Evolutionary conservation across 1,140 invertebrate species (phyloP), one percentile per base, ranked within the genome.

Genomic region (Drosophila virilis): DNA sequence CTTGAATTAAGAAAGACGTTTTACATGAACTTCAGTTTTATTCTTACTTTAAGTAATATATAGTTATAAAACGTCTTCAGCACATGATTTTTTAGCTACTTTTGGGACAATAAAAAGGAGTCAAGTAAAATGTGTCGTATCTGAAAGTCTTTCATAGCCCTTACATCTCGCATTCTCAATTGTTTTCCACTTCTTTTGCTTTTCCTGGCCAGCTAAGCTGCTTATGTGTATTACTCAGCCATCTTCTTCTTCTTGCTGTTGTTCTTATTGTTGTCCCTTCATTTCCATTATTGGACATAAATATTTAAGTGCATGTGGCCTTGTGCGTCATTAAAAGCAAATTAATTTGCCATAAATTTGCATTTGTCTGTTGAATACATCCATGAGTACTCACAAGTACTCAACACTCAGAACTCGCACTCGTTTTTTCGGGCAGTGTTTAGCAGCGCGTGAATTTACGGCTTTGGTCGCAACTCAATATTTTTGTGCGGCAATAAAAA

Each of bases 261-360:
- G 46, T 58, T 66, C 59, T 17, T 45, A 32, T 33, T 46, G 52
- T 67, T 78, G 77, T 60, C 74, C 66, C 73, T 73, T 59, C 73
- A 77, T 79, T 79, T 85, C 73, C 77, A 77, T 68, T 80, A 70
- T 70, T 50, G 64, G 70, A 50, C 72, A 85, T 80, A 80, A 84
- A 85, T 83, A 85, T 85, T 77, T 69, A 61, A 80, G 69, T 64
- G 74, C 13, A 46, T 65, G 59, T 43, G 68, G 67, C 64, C 52
- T 60, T 40, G 74, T 59, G 60, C 73, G 69, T 74, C 65, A 67
- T 73, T 64, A 73, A 46, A 65, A 61, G 74, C 79, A 84, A 80
- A 80, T 85, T 84, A 85, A 85, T 85, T 85, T 84, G 77, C 65
- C 82, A 84, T 75, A 85, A 80, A 85, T 85, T 77, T 77, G 59